Base-by-base conservation (phyloP, 2,888 invertebrate species). In the Hypselothyrea guttata region DNA sequence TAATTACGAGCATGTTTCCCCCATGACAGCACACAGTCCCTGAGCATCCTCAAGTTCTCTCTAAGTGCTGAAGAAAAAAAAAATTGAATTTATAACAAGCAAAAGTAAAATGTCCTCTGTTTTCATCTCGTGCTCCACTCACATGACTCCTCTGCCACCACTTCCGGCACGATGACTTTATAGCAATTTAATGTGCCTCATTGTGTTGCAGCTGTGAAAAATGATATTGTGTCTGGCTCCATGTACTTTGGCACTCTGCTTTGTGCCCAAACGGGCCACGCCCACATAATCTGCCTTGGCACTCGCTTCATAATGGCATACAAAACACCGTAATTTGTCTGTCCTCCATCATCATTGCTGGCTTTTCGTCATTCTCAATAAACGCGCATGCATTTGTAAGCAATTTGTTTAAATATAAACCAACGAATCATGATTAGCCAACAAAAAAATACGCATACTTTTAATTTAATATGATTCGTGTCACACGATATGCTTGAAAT, bases 51-150 rank as follows among this genome's bases (percentile, higher is more conserved):
- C 5, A 22, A 22, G 22, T 22, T 22, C 22, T 22, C 22, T 22
- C 5, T 55, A 55, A 69, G 65, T 49, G 63, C 41, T 74, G 60
- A 5, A 4, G 22, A 22, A 22, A 22, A 22, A 22, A 60, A 61
- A 78, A 84, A 78, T 84, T 70, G 67, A 82, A 84, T 82, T 78
- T 82, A 78, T 65, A 84, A 71, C 62, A 82, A 78, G 65, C 63
- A 60, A 73, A 77, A 64, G 78, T 76, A 66, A 70, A 59, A 73
- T 76, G 74, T 73, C 40, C 48, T 37, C 46, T 5, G 7, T 5
- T 34, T 12, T 34, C 34, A 4, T 13, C 31, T 7, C 15, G 30
- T 27, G 11, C 28, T 28, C 28, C 8, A 41, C 47, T 51, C 56
- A 68, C 58, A 72, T 69, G 56, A n/a, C n/a, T n/a, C 22, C 22